Percentiles rank a stretch among this genome's conserved stretches.
Conservation (phyloP, 2,888 invertebrate genomes). For the Phania funesta region DNA sequence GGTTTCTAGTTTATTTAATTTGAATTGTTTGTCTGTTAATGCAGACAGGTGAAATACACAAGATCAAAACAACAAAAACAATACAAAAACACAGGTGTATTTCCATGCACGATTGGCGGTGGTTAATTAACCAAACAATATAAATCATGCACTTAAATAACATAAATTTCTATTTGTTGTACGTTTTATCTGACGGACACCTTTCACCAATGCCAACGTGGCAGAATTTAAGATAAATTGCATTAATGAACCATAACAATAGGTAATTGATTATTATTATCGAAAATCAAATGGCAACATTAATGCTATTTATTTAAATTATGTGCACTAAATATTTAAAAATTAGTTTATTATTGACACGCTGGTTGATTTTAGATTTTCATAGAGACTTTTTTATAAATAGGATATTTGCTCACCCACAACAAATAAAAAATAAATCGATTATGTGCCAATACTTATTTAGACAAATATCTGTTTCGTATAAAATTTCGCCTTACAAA, state of each 20-base stretch:
- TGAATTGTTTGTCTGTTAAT: conserved; percentile 21
- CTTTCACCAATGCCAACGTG: conserved; percentile 3
- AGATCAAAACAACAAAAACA: background rate
- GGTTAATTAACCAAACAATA: conserved; percentile 60
- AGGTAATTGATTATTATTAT: conserved; percentile 46
- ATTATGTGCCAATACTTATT: no score
- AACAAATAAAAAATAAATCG: no score
- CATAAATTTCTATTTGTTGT: conserved; percentile 24
- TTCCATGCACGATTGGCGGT: conserved; percentile 50
- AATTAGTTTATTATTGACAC: background rate
- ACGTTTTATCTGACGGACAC: conserved; percentile 4
- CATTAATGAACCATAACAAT: conserved; percentile 55
- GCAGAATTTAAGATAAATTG: conserved; percentile 49
- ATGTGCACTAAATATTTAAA: background rate
- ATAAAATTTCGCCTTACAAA: no score
- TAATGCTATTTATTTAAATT: background rate
- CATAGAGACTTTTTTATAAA: no score
- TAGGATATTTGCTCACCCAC: no score
- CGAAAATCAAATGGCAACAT: conserved; percentile 13
- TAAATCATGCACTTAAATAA: conserved; percentile 55
- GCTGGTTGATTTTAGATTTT: background rate
- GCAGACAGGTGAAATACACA: background rate
- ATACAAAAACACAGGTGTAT: conserved; percentile 44
- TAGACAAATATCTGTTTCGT: no score
- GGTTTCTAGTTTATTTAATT: background rate